phyloP scores from a whole-genome alignment of 2,888 invertebrate genomes.

The Harmothoe impar region DNA sequence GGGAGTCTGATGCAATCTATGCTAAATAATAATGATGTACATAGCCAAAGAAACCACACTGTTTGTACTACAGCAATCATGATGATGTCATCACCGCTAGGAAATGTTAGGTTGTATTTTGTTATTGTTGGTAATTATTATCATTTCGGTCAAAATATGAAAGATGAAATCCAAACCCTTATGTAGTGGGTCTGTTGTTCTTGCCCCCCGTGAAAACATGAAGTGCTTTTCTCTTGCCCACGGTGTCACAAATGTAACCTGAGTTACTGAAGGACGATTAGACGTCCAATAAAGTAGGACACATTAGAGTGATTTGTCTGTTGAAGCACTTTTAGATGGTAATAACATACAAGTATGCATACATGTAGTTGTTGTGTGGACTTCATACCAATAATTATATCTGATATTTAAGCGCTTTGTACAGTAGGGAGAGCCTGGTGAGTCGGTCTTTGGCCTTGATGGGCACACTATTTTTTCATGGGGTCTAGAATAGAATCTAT shows the following conservation, averaged over 20 bases:
- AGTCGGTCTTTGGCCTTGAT: neutral
- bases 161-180: neutral
- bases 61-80: too few species aligned
- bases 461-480: neutral
- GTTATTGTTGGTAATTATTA: too few species aligned
- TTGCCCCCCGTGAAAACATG: neutral
- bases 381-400: neutral
- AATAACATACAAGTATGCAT: neutral
- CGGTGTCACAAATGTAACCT: neutral
- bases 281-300: neutral
- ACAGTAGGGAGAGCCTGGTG: neutral
- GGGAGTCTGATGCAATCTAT: slow-evolving; percentile 18
- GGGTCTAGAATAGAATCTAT: neutral
- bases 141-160: neutral
- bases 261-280: neutral
- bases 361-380: neutral
- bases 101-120: too few species aligned
- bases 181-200: neutral
- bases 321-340: neutral
- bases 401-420: neutral
- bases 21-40: neutral
- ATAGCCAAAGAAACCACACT: slow-evolving; percentile 9
- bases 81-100: too few species aligned
- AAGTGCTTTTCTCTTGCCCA: slow-evolving; percentile 38
- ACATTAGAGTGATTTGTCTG: neutral